These are phyloP conservation scores for Sesia apiformis DNA, from an alignment of 2,888 invertebrate species.

Conservation along the genomic window DNA sequence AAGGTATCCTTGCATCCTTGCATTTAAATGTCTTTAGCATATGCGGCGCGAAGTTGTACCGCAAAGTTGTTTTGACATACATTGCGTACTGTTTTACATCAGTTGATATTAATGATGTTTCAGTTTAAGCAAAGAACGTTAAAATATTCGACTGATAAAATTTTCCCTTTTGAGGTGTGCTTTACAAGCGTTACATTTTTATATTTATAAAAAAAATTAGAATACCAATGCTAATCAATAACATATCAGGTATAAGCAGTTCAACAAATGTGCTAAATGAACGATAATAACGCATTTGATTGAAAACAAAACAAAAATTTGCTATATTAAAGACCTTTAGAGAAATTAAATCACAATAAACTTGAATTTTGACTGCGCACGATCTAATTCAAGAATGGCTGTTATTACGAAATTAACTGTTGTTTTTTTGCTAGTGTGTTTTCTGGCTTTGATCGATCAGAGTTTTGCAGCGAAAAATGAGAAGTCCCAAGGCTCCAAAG, in stretches of 20 bases:
- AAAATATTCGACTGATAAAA: too few species aligned
- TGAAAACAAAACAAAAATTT: conserved; percentile 15
- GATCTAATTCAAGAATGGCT: conserved; percentile 21
- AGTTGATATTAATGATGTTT: too few species aligned
- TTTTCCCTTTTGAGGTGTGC: too few species aligned
- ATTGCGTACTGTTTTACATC: too few species aligned
- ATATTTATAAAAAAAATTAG: neutral
- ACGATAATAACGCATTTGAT: conserved; percentile 16
- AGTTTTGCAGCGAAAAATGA: conserved; percentile 12
- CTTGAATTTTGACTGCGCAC: conserved; percentile 3
- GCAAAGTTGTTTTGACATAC: too few species aligned
- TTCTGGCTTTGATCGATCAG: conserved; percentile 19
- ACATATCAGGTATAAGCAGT: too few species aligned
- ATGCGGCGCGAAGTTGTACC: too few species aligned
- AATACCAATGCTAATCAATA: too few species aligned
- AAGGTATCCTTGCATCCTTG: too few species aligned
- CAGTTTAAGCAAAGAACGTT: too few species aligned
- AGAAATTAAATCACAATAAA: conserved; percentile 1
- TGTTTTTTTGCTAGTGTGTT: conserved; percentile 26
- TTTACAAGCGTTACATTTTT: neutral
- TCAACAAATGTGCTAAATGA: neutral
- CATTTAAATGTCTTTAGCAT: too few species aligned
- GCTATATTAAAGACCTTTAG: neutral
- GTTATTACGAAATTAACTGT: conserved; percentile 24
- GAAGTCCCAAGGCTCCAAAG: neutral